Base-by-base conservation (phyloP, 2,113 vertebrate species). In the Ammodytes dubius region DNA sequence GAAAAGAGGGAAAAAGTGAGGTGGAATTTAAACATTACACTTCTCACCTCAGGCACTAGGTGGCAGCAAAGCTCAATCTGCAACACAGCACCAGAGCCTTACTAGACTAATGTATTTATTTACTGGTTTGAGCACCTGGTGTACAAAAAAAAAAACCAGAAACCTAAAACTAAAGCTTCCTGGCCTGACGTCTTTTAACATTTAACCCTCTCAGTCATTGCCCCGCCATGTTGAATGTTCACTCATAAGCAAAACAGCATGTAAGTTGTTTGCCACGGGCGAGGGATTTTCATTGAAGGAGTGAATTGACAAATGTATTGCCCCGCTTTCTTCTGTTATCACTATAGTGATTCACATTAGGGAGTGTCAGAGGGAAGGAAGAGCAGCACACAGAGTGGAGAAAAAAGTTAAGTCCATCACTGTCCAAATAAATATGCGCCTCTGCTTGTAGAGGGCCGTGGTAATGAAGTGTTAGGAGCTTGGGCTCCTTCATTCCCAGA, bases 51-150 rank as follows among this genome's bases (percentile, higher is more conserved):
- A 17, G 70, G 10, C 94, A 93, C 86, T 88, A 95, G 94, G 83
- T 56, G 88, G 93, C 92, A 89, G 87, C 91, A 95, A 65, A 91
- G 78, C 39, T 39, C 60, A 54, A 81, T 61, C 49, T 15, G 53
- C 75, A 40, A 11, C 57, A 27, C 10, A 13, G 10, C 12, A 52
- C 10, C 35, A n/a, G 35, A 15, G 53, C 19, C 19, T 56, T 5
- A 53, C 6, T 46, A 4, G 50, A 66, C 45, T 1, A 37, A 67
- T 39, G 8, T 58, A 19, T n/a, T 19, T 13, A 11, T 69, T 70
- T 66, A 50, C 1, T 11, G 1, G 52, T 72, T 66, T 73, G 4
- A 56, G 12, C 57, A 50, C 27, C 50, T 68, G 17, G 3, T 17
- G 27, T 40, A 35, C 65, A 76, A 9, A 43, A 35, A 54, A 27